Base-by-base conservation (phyloP, 2,888 invertebrate genomes). In the Sepiola atlantica region DNA sequence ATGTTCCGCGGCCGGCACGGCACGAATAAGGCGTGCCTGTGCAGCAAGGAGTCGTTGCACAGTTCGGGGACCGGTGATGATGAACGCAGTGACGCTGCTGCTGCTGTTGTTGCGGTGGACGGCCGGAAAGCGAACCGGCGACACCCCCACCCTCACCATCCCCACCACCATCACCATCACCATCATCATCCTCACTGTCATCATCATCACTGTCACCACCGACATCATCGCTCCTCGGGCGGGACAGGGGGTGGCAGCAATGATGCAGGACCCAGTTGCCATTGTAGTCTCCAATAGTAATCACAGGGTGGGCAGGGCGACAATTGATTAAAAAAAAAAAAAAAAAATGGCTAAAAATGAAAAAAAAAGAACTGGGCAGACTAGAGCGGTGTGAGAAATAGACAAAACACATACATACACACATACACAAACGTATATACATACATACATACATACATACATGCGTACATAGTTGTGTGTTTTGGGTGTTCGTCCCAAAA, bases 1-100 rank as follows among this genome's bases (percentile, higher is more conserved):
- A 94, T 95, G 93, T 96, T 96, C 16, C 55, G 55, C 10, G 57
- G 55, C 24, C 55, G 54, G 20, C 93, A 61, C 28, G 28, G n/a
- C 32, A 32, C 93, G 18, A 93, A 93, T 35, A 55, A 57, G 35
- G 55, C 57, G 35, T 93, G 93, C 21, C 16, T 61, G n/a, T 93
- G 93, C 57, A 93, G 93, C 55, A 55, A 57, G 93, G 93, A 93
- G 20, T 93, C 61, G 20, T 55, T 61, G 61, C 93, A 55, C 55
- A 92, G 92, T 92, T 54, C 55, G 18, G 93, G 55, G 35, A 55
- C 55, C n/a, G 93, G 32, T 32, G 93, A 61, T 28, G 93, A 93
- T 61, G 55, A 55, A 54, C 57, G 93, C 61, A 93, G 55, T 77
- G 77, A 77, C n/a, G 77, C 77, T n/a, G 77, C 77, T 77, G 77